A percentile compares a stretch with the other conserved stretches of the same genome.
Conservation (phyloP, 2,113 vertebrate genomes). For the Rhinopithecus roxellana region DNA sequence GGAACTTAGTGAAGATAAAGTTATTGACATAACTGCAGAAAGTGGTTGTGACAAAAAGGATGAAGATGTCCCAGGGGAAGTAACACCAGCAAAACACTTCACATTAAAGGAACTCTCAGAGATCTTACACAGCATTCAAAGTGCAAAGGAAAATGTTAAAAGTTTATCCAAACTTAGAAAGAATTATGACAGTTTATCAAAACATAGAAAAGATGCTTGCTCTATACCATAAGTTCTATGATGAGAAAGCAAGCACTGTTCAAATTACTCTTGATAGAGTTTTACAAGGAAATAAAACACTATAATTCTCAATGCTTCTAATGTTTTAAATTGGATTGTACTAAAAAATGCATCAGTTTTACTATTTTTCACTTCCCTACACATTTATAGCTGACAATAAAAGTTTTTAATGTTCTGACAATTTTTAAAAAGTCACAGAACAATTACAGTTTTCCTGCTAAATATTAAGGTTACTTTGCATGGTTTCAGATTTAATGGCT, state of each 20-base stretch:
- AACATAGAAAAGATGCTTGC: neutral
- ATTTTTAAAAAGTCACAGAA: constrained; percentile 21
- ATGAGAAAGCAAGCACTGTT: neutral
- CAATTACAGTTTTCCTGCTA: neutral
- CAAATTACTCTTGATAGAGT: neutral
- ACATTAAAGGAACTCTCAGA: constrained; percentile 9
- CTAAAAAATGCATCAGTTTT: neutral
- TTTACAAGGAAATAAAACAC: constrained; percentile 31
- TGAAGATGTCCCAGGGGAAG: neutral
- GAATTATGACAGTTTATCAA: neutral
- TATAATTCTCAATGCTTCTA: neutral
- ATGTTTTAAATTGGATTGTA: neutral
- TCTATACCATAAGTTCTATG: neutral
- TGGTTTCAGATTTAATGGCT: neutral
- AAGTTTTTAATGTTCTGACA: neutral
- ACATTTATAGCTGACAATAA: neutral
- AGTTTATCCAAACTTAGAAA: neutral
- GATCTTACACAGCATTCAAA: constrained; percentile 1
- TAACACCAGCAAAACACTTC: neutral
- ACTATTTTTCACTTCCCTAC: neutral
- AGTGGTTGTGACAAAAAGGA: neutral
- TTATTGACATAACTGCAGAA: neutral
- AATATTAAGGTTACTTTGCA: constrained; percentile 6
- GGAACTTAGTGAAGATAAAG: neutral
- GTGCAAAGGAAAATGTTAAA: constrained; percentile 21